Conservation (phyloP, 2,888 invertebrate species). For the Hartigia nigra region DNA sequence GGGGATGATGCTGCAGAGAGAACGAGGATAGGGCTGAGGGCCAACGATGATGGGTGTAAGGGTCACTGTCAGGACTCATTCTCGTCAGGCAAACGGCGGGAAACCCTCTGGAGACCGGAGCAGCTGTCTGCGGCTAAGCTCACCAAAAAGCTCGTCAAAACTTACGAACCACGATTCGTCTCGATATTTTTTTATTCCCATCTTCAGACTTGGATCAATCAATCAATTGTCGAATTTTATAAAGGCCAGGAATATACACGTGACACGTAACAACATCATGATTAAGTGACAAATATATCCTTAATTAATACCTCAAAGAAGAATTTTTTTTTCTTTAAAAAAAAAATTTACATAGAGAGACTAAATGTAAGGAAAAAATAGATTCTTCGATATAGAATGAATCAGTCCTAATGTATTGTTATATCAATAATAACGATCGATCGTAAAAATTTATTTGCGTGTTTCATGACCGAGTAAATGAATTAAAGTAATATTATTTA, state of each 20-base stretch:
- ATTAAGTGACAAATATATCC: neutral
- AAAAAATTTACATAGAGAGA: no score
- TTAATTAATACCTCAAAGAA: neutral
- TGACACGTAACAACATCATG: neutral
- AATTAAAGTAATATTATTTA: no score
- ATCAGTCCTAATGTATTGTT: no score
- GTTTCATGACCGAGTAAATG: no score
- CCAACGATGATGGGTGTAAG: conserved; percentile 63
- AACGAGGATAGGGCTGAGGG: conserved; percentile 36
- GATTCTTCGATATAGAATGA: no score
- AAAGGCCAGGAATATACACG: neutral
- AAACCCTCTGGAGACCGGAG: conserved; percentile 53
- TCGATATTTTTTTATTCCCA: neutral
- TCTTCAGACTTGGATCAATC: neutral
- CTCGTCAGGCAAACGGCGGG: conserved; percentile 54
- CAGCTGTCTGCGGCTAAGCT: conserved; percentile 60
- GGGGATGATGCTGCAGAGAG: conserved; percentile 14
- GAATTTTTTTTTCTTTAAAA: no score
- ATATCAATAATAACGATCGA: no score
- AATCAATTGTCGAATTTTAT: neutral
- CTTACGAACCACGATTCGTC: conserved; percentile 14
- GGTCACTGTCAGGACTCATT: conserved; percentile 60
- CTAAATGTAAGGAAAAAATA: no score
- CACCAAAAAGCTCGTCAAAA: conserved; percentile 50
- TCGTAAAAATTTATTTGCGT: no score